These are phyloP conservation scores for Rotaria sp. DNA, from an alignment of 2,888 invertebrate species.

Conservation along the genomic window DNA sequence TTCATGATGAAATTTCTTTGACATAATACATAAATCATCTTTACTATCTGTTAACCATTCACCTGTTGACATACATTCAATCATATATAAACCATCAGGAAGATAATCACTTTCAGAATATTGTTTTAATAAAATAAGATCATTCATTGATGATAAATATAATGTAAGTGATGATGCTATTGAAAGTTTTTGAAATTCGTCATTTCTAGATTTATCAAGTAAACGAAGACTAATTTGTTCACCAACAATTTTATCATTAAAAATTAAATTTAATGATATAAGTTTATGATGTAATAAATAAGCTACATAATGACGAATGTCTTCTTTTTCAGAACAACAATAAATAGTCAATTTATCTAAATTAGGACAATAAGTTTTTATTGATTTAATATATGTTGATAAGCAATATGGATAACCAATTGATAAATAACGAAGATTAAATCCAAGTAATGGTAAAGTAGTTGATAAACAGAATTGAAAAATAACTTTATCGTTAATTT, in stretches of 20 bases:
- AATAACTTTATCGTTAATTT: not conserved
- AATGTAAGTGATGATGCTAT: not conserved
- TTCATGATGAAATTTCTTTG: not conserved
- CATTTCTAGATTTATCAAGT: not conserved
- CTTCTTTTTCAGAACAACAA: not conserved
- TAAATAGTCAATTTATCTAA: not conserved
- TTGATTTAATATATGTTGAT: not conserved
- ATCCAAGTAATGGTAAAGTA: not conserved
- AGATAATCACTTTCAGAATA: not conserved
- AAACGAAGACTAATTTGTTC: not conserved
- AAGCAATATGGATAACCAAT: not conserved
- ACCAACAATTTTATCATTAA: not conserved
- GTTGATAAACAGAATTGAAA: not conserved
- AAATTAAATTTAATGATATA: not conserved
- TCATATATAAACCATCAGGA: not conserved
- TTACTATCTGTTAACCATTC: not conserved
- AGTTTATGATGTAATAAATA: not conserved
- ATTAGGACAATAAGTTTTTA: not conserved
- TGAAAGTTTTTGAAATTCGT: not conserved
- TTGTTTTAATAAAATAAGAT: not conserved
- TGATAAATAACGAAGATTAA: not conserved
- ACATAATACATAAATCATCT: not conserved
- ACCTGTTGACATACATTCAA: not conserved
- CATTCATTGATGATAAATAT: not conserved
- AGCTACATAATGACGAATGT: not conserved